Evolutionary conservation across 2,113 vertebrate genomes (phyloP), one percentile per base, ranked within the genome.

Genomic region (Crotalus tigris): DNA sequence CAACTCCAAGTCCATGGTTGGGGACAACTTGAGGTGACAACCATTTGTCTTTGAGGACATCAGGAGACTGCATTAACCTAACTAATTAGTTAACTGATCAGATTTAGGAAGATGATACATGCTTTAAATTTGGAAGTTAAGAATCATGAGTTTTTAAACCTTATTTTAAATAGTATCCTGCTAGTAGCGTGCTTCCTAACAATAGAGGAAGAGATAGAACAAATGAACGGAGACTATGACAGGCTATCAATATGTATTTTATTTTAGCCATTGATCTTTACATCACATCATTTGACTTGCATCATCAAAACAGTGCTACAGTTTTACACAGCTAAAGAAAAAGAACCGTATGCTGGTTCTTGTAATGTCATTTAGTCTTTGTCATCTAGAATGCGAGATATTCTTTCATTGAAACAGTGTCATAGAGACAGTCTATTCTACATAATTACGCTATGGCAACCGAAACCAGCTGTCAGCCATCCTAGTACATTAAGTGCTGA

Each of bases 381-480:
- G 96, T 95, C 96, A 95, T 96, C 94, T 96, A 94, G 94, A 97
- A 97, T 94, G 97, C 93, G 92, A 96, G 94, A 95, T 93, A 96
- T 95, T 96, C 96, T 93, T 96, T 97, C 96, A 96, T 95, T 96
- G 95, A 96, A 96, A 97, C 86, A 96, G 95, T 97, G 95, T 94
- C 95, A 95, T 95, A 15, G 91, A 96, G 95, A 94, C 87, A 95
- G 95, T 96, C 85, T 96, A 96, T 87, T 96, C 94, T 95, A 92
- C 95, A 95, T 97, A 96, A 97, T 96, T 97, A 96, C 94, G 95
- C 93, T 94, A 96, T 91, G 91, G 96, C 94, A 96, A 96, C 93
- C 94, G 94, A 97, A 97, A 96, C 96, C 97, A 96, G 95, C 97
- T 97, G 96, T 96, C 96, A 97, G 96, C 94, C 95, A 96, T 95